These are phyloP conservation scores for Gibbula magus DNA, from an alignment of 2,888 invertebrate species.

Conservation along the genomic window DNA sequence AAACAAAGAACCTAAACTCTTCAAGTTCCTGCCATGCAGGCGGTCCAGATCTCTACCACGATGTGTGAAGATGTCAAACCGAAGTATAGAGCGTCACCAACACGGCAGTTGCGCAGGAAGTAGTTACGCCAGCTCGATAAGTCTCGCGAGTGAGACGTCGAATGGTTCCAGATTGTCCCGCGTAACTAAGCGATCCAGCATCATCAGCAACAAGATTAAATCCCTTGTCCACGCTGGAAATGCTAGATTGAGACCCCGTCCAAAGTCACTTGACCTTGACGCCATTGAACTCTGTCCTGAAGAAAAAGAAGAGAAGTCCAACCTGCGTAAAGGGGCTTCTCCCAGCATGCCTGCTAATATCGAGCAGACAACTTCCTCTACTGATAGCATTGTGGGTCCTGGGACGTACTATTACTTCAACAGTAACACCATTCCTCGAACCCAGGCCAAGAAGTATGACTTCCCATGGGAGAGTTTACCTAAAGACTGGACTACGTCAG, in stretches of 20 bases:
- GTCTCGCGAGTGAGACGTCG: conserved; percentile 55
- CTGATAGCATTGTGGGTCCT: conserved; percentile 49
- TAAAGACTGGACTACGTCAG: conserved; percentile 70
- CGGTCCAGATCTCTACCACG: conserved; percentile 65
- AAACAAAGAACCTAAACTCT: conserved; percentile 52
- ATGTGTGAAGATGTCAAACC: conserved; percentile 49
- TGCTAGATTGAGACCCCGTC: conserved; percentile 51
- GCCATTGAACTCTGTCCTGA: conserved; percentile 48
- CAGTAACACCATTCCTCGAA: conserved; percentile 63
- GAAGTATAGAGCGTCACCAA: not conserved
- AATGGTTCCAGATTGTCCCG: conserved; percentile 53
- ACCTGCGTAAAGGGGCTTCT: conserved; percentile 51
- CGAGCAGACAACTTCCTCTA: conserved; percentile 36
- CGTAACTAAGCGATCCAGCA: conserved; percentile 60
- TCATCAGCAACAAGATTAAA: conserved; percentile 62
- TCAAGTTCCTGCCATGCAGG: conserved; percentile 64
- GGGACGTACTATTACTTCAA: conserved; percentile 66
- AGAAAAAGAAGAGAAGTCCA: conserved; percentile 32
- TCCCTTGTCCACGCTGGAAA: conserved; percentile 54
- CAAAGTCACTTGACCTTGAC: conserved; percentile 66
- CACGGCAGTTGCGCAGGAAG: not conserved
- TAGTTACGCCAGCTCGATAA: conserved; percentile 51
- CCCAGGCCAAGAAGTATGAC: conserved; percentile 62
- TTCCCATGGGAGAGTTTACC: conserved; percentile 70
- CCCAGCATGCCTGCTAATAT: conserved; percentile 57